Conservation (phyloP, 2,113 vertebrate genomes). For the Axis porcinus region DNA sequence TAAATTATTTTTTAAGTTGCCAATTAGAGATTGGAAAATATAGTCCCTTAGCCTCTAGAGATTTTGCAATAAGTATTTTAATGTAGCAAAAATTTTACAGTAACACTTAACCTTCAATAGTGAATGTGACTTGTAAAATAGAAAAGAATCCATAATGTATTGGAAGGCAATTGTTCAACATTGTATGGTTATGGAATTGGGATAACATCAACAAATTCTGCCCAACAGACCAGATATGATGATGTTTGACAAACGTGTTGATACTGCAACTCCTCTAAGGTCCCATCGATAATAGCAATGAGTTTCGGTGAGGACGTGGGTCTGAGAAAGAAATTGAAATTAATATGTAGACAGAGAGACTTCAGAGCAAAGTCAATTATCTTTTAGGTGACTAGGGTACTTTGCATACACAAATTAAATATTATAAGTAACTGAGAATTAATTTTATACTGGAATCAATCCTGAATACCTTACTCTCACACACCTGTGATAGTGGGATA, state of each 20-base stretch:
- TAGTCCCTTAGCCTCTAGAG: background rate
- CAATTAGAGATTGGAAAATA: background rate
- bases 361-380: conserved; percentile 71
- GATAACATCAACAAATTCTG: conserved; percentile 49
- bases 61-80: background rate
- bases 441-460: conserved; percentile 65
- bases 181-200: background rate
- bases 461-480: conserved; percentile 46
- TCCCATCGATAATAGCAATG: conserved; percentile 55
- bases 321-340: conserved; percentile 56
- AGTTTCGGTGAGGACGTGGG: conserved; percentile 16
- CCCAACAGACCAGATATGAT: conserved; percentile 32
- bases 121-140: background rate
- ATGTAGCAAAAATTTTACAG: background rate
- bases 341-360: conserved; percentile 66
- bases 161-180: background rate
- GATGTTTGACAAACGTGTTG: conserved; percentile 62
- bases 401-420: conserved; percentile 74
- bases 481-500: conserved; percentile 38
- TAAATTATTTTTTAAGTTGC: background rate
- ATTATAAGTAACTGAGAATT: conserved; percentile 71
- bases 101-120: background rate
- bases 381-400: conserved; percentile 56
- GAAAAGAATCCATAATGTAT: background rate
- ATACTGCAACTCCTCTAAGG: conserved; percentile 38